Base-by-base conservation (phyloP, 2,113 vertebrate genomes). In the Notarius lentiginosus region DNA sequence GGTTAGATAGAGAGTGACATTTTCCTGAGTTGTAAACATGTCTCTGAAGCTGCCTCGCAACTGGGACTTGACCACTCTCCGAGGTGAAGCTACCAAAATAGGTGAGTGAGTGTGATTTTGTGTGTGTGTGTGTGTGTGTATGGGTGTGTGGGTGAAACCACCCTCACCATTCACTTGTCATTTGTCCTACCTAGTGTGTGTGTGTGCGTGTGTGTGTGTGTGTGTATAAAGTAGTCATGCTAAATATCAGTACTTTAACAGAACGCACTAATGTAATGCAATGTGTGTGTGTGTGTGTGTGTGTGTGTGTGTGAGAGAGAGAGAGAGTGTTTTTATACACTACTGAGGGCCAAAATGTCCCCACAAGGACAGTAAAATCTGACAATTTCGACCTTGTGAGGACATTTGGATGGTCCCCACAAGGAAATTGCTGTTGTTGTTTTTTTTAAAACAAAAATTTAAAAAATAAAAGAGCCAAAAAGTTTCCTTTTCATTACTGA, bases 41-140 rank as follows among this genome's bases (percentile, higher is more conserved):
- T 99, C 98, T 90, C 95, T 99, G 76, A 99, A 97, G 92, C 92
- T 99, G 90, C 97, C 97, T 75, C 96, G 96, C 88, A 96, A 94
- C 94, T 99, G 98, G 98, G 98, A 99, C 90, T 98, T 99, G 94
- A 96, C 94, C 91, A 93, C 93, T 93, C 93, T 99, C 92, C 97
- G 95, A 91, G 87, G 89, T 83, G 97, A 99, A 73, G 92, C 96
- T 68, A 89, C 92, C 2, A 97, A 95, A 90, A 98, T 99, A 96
- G 97, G 98, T 99, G 96, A 87, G 0, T 47, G 0, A 0, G 81
- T 66, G 41, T 41, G 12, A 27, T 22, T 86, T 41, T 89, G 22
- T 75, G 22, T 83, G 56, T 41, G 79, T 70, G 7, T 79, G 34
- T 10, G 14, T 72, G 27, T 77, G 63, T 84, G 61, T 84, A 66